Conservation (phyloP, 53 echinoderm and acorn worm genomes). For the Echinometra lucunter region DNA sequence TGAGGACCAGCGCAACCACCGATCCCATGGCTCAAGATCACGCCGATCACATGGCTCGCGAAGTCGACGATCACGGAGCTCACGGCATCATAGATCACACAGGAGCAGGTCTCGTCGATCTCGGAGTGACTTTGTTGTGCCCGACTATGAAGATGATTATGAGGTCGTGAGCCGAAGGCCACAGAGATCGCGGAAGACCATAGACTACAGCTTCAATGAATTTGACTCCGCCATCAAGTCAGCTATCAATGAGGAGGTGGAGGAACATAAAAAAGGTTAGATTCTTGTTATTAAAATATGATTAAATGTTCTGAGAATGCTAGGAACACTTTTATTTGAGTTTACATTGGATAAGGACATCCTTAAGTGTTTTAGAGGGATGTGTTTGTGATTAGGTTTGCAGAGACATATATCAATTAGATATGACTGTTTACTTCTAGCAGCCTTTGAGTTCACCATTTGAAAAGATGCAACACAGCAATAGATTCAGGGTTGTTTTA, state of each 20-base stretch:
- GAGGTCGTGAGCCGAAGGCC: constrained; percentile 79
- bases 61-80: neutral
- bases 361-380: no score
- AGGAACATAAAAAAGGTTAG: constrained; percentile 89
- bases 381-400: no score
- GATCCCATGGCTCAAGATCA: neutral
- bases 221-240: constrained; percentile 95
- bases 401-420: no score
- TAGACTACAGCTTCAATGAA: constrained; percentile 98
- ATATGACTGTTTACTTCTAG: no score
- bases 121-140: constrained; percentile 24
- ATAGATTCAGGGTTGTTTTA: no score
- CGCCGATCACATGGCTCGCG: neutral
- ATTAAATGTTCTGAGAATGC: neutral
- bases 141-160: constrained; percentile 80
- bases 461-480: no score
- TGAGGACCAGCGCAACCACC: neutral
- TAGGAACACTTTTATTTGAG: neutral
- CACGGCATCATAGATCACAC: constrained; percentile 25
- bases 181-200: constrained; percentile 73
- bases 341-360: no score
- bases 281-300: neutral
- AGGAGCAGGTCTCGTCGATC: constrained; percentile 28
- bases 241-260: constrained; percentile 93
- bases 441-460: no score